These are phyloP conservation scores for Plumapathes pennacea DNA, from an alignment of 92 coral and sea anemone genomes.

Conservation along the genomic window DNA sequence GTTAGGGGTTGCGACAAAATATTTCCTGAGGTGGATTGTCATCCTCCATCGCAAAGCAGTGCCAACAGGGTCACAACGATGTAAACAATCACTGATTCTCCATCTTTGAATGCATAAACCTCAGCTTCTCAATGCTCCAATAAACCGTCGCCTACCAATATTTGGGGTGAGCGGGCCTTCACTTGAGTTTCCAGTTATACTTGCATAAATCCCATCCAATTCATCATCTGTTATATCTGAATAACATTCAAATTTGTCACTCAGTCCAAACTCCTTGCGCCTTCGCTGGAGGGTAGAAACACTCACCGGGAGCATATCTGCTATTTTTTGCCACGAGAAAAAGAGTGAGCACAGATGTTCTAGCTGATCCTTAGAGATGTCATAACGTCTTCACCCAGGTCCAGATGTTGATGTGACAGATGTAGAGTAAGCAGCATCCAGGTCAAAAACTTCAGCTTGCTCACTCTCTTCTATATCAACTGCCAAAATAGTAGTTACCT, in stretches of 20 bases:
- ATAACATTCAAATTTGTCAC: conserved; percentile 43
- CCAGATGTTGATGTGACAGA: conserved; percentile 12
- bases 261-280: conserved; percentile 43
- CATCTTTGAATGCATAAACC: conserved; percentile 45
- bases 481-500: conserved; percentile 10
- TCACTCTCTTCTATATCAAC: conserved; percentile 12
- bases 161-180: conserved; percentile 55
- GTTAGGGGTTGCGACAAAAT: conserved; percentile 48
- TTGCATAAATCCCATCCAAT: conserved; percentile 32
- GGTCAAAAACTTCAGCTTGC: background rate
- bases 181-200: conserved; percentile 1
- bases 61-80: conserved; percentile 40
- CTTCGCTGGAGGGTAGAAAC: conserved; percentile 55
- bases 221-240: conserved; percentile 50
- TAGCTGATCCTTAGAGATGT: conserved; percentile 53
- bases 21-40: conserved; percentile 33
- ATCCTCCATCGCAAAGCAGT: conserved; percentile 50
- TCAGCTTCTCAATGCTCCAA: conserved; percentile 52
- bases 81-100: conserved; percentile 31
- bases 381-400: conserved; percentile 45
- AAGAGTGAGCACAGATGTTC: conserved; percentile 42
- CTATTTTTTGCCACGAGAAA: conserved; percentile 60
- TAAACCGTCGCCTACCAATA: conserved; percentile 59
- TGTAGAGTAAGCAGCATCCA: conserved; percentile 4
- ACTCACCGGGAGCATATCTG: conserved; percentile 45